phyloP scores from a whole-genome alignment of 2,888 invertebrate genomes.

The Mimas tiliae region DNA sequence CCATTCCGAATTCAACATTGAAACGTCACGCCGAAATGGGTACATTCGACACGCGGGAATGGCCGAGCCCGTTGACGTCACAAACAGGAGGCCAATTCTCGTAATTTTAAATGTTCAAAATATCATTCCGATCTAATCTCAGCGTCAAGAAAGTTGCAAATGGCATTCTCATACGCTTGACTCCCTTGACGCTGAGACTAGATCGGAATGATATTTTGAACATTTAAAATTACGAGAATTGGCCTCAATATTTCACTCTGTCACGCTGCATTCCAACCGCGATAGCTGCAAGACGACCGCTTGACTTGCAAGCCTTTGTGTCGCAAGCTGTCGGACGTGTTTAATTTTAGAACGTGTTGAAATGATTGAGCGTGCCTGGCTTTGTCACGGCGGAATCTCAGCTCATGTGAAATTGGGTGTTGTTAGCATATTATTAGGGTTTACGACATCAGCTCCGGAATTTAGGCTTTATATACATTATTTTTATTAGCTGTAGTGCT shows the following conservation, averaged over 20 bases:
- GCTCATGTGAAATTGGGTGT: constrained; percentile 11
- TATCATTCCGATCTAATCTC: too few species aligned
- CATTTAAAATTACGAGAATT: too few species aligned
- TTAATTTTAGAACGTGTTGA: constrained; percentile 20
- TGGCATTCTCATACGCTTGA: too few species aligned
- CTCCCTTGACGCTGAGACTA: too few species aligned
- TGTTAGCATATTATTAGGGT: constrained; percentile 17
- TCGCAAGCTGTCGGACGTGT: constrained; percentile 11
- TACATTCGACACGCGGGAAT: constrained; percentile 12
- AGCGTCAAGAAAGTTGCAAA: too few species aligned
- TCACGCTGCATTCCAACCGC: constrained; percentile 21
- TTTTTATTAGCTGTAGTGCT: too few species aligned
- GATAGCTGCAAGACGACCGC: not conserved
- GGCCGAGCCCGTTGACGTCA: constrained; percentile 6
- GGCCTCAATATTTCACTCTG: not conserved
- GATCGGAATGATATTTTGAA: too few species aligned
- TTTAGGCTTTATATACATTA: too few species aligned
- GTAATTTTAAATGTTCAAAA: too few species aligned
- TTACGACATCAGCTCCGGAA: not conserved
- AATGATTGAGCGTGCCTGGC: constrained; percentile 17
- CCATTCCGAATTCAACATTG: constrained; percentile 20
- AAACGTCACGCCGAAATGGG: constrained; percentile 22
- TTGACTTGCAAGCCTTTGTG: constrained; percentile 19
- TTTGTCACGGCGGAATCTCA: constrained; percentile 19
- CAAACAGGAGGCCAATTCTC: too few species aligned